Conservation (phyloP, 2,888 invertebrate species). For the Cheilosia soror region DNA sequence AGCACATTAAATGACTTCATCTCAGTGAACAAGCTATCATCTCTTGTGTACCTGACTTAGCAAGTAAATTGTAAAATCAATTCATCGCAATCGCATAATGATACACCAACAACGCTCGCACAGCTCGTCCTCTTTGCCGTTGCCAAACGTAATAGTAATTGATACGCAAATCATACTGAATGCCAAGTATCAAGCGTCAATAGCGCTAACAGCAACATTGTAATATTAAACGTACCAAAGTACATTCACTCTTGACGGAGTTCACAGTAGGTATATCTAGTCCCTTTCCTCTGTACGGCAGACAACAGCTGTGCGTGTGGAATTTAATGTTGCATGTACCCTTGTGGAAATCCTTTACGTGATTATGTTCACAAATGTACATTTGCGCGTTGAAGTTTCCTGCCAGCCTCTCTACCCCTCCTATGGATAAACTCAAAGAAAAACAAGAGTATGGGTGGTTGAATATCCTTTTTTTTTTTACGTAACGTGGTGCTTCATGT, state of each 20-base stretch:
- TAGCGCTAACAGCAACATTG: constrained; percentile 37
- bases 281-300: not conserved
- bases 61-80: constrained; percentile 72
- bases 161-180: constrained; percentile 67
- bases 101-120: not conserved
- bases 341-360: constrained; percentile 66
- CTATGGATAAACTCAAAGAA: constrained; percentile 32
- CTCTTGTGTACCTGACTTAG: constrained; percentile 54
- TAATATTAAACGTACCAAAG: constrained; percentile 45
- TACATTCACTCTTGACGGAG: constrained; percentile 36
- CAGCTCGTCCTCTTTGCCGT: constrained; percentile 8
- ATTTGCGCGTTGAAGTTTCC: constrained; percentile 22
- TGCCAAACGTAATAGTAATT: constrained; percentile 68
- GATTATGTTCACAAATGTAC: constrained; percentile 67
- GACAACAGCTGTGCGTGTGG: constrained; percentile 61
- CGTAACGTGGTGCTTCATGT: not conserved
- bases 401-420: not conserved
- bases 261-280: not conserved
- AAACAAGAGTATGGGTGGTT: constrained; percentile 22
- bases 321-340: constrained; percentile 68
- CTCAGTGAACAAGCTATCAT: constrained; percentile 26
- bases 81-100: constrained; percentile 50
- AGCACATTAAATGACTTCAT: constrained; percentile 37
- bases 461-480: constrained; percentile 15
- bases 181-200: constrained; percentile 15